phyloP scores from a whole-genome alignment of 2,113 vertebrate species.

The Tetrax tetrax region DNA sequence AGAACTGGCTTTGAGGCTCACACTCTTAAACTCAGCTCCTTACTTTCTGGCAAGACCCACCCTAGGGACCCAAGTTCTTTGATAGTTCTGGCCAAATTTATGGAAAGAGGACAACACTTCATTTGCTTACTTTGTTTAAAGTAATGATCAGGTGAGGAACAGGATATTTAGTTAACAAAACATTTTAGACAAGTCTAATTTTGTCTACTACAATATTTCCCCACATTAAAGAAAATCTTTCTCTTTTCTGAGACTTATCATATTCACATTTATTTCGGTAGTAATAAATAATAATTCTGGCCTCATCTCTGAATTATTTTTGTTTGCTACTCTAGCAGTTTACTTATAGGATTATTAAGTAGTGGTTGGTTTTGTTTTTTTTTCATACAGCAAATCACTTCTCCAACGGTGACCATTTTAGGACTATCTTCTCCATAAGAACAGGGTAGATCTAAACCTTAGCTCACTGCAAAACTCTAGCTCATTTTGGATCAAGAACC shows the following conservation, averaged over 20 bases:
- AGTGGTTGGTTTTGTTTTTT: neutral
- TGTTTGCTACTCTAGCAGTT: neutral
- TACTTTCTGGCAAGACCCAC: neutral
- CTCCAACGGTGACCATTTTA: neutral
- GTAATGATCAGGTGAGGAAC: neutral
- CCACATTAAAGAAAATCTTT: neutral
- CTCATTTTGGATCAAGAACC: neutral
- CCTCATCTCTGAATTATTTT: conserved; percentile 4
- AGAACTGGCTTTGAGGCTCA: neutral
- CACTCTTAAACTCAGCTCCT: neutral
- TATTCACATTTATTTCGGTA: neutral
- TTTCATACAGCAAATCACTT: neutral
- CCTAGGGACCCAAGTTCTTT: neutral
- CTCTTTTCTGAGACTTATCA: neutral
- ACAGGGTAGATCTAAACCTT: neutral
- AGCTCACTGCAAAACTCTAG: neutral
- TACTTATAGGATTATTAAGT: neutral
- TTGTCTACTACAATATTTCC: neutral
- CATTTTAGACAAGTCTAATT: neutral
- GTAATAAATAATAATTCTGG: neutral
- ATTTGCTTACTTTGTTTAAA: neutral
- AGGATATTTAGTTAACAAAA: neutral
- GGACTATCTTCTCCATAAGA: neutral
- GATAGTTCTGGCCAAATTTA: neutral
- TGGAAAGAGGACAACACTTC: neutral